Evolutionary conservation across 1,140 invertebrate genomes (phyloP).

Genomic region (Drosophila carrolli): DNA sequence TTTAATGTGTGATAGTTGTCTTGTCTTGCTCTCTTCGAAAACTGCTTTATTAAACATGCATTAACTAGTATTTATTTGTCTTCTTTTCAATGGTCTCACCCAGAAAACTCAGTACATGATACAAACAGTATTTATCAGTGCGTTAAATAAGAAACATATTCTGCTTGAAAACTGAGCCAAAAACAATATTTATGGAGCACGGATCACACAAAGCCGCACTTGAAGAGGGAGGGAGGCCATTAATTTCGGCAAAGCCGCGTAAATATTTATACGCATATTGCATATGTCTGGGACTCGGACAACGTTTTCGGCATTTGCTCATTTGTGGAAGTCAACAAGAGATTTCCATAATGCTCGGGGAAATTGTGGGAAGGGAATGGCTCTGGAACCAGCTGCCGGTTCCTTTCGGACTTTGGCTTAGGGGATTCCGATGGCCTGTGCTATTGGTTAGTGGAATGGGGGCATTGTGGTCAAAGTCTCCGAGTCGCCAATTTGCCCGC

Average conservation of each 20-base stretch:
- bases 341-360: constrained; percentile 66
- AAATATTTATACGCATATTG: constrained; percentile 78
- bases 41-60: neutral
- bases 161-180: constrained; percentile 17
- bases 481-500: constrained; percentile 52
- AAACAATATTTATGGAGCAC: constrained; percentile 47
- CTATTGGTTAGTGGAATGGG: neutral
- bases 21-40: neutral
- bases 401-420: constrained; percentile 19
- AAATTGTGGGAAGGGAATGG: constrained; percentile 18
- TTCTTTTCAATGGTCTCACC: neutral
- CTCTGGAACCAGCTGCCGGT: constrained; percentile 33
- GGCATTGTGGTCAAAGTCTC: constrained; percentile 42
- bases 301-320: constrained; percentile 68
- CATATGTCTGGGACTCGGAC: constrained; percentile 57
- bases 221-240: constrained; percentile 32
- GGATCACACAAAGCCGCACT: constrained; percentile 10
- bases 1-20: neutral
- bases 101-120: neutral
- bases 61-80: neutral
- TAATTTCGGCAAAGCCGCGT: constrained; percentile 71
- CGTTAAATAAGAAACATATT: constrained; percentile 49
- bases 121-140: constrained; percentile 11
- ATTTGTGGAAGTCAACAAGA: constrained; percentile 79
- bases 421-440: neutral